Evolutionary conservation across 1,140 invertebrate genomes (phyloP).

Genomic region (Microplitis mediator): DNA sequence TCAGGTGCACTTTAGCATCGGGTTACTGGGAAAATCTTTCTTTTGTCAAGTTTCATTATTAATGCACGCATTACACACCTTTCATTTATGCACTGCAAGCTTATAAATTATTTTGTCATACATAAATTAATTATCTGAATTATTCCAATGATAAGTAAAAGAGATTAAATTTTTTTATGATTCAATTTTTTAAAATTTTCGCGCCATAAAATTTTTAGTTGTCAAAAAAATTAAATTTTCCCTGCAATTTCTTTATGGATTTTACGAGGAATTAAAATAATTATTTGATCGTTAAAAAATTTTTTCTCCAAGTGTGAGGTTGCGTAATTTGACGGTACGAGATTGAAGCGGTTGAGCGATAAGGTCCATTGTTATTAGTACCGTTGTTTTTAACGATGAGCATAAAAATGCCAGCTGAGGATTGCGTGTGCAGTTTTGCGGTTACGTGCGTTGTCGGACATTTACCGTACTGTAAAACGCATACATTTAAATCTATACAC

Average conservation of each 20-base stretch:
- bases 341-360: background rate
- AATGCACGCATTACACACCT: no score
- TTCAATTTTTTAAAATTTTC: no score
- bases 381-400: constrained; percentile 20
- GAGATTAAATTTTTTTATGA: no score
- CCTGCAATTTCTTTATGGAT: no score
- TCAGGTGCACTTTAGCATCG: constrained; percentile 28
- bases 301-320: background rate
- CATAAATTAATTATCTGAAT: no score
- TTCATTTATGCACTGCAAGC: no score
- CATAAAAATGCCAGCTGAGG: constrained; percentile 17
- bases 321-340: background rate
- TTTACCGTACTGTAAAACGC: background rate
- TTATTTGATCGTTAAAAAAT: background rate
- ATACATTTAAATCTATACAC: background rate
- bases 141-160: no score
- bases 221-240: no score
- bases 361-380: constrained; percentile 23
- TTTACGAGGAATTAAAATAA: no score
- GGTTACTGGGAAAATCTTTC: constrained; percentile 23
- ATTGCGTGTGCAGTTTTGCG: constrained; percentile 6
- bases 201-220: no score
- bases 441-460: constrained; percentile 1
- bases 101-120: no score
- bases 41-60: background rate